These are phyloP conservation scores for Hippoglossus hippoglossus DNA, from an alignment of 2,797 vertebrate species.

Conservation along the genomic window DNA sequence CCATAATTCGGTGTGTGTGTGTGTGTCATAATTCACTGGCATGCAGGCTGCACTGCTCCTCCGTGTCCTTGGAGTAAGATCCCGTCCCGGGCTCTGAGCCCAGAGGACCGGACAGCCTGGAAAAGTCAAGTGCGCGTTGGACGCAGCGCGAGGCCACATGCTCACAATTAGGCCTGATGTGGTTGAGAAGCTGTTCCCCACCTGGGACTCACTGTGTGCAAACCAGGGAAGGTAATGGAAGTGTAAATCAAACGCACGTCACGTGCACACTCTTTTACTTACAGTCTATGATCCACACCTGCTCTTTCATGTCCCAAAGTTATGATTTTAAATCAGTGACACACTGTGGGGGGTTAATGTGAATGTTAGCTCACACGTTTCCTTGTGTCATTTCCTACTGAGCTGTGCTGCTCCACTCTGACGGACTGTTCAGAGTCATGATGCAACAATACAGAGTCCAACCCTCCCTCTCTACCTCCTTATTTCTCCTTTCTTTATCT, in stretches of 20 bases:
- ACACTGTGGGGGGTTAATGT: slow-evolving; percentile 23
- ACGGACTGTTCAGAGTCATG: slow-evolving; percentile 21
- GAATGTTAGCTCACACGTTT: slow-evolving; percentile 16
- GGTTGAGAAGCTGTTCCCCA: slow-evolving; percentile 67
- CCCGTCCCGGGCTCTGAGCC: slow-evolving; percentile 13
- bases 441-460: slow-evolving; percentile 1
- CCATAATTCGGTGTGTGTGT: neutral
- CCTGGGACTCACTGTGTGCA: slow-evolving; percentile 65
- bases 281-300: too few species aligned
- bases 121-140: slow-evolving; percentile 56
- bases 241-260: slow-evolving; percentile 65
- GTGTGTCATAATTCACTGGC: neutral
- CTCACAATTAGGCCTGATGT: slow-evolving; percentile 64
- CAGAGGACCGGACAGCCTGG: slow-evolving; percentile 32
- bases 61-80: slow-evolving; percentile 4
- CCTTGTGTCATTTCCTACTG: slow-evolving; percentile 60
- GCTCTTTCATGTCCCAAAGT: slow-evolving; percentile 6
- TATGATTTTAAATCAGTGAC: slow-evolving; percentile 56
- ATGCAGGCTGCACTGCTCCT: neutral
- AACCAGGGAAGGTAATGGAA: slow-evolving; percentile 69
- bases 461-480: neutral
- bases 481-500: neutral
- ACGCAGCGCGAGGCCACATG: slow-evolving; percentile 67
- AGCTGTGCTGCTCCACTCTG: slow-evolving; percentile 30
- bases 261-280: neutral